These are phyloP conservation scores for Candoia aspera DNA, from an alignment of 2,113 vertebrate genomes.

Conservation along the genomic window DNA sequence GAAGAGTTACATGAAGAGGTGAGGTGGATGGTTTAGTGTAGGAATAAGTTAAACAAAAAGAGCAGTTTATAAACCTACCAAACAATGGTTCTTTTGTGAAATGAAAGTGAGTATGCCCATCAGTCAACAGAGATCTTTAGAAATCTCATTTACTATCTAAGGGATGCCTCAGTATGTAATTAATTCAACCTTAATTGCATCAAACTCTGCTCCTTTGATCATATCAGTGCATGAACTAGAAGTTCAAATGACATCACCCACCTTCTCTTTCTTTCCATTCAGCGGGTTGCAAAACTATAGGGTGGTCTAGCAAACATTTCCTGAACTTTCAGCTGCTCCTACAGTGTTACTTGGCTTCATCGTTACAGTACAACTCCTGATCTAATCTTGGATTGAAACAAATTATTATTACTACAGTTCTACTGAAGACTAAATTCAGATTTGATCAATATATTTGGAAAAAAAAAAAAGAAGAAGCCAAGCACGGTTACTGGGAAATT, in stretches of 20 bases:
- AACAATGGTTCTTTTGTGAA: conserved; percentile 19
- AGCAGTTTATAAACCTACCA: background rate
- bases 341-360: background rate
- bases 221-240: conserved; percentile 32
- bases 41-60: background rate
- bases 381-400: background rate
- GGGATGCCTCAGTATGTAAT: background rate
- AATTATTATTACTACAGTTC: background rate
- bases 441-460: background rate
- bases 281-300: background rate
- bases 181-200: conserved; percentile 65
- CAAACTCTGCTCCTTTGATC: conserved; percentile 47
- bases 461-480: no score
- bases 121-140: conserved; percentile 8
- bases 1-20: background rate
- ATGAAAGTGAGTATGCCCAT: background rate
- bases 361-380: background rate
- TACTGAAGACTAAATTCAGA: background rate
- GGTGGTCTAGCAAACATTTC: background rate
- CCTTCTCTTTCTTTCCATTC: background rate
- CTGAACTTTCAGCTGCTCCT: background rate
- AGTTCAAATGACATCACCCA: conserved; percentile 43
- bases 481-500: no score
- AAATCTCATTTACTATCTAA: conserved; percentile 16
- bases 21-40: background rate